Conservation (phyloP, 2,113 vertebrate genomes). For the Cebus imitator region DNA sequence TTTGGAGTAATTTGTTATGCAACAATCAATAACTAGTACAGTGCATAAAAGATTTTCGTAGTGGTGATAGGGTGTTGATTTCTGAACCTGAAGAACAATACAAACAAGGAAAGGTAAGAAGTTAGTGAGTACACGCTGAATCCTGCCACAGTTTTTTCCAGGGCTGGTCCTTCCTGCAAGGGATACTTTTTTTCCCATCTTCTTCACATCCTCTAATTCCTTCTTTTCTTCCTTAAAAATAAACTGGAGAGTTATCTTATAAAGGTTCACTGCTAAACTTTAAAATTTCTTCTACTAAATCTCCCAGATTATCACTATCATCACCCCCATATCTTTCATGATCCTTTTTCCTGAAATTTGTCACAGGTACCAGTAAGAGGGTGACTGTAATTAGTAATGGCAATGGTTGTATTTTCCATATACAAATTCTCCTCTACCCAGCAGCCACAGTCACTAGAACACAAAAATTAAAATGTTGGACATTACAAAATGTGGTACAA, state of each 20-base stretch:
- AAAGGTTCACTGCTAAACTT: neutral
- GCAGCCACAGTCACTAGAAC: neutral
- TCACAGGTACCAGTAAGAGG: neutral
- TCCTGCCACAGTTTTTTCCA: neutral
- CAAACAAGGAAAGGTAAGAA: neutral
- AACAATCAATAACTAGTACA: neutral
- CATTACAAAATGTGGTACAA: neutral
- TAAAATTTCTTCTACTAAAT: neutral
- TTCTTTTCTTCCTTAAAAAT: neutral
- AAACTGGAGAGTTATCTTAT: neutral
- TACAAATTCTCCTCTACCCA: neutral
- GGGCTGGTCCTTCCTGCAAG: neutral
- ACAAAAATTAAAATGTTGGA: neutral
- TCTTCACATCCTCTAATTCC: neutral
- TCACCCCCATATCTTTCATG: neutral
- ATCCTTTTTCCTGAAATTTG: neutral
- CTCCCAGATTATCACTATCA: neutral
- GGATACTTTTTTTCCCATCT: neutral
- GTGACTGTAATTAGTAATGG: neutral
- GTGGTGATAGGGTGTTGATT: neutral
- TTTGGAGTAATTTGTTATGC: neutral
- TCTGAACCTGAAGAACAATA: neutral
- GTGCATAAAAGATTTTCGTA: neutral
- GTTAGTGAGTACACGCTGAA: neutral
- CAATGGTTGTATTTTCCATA: neutral